Base-by-base conservation (phyloP, 2,888 invertebrate genomes). In the Physocephala rufipes region DNA sequence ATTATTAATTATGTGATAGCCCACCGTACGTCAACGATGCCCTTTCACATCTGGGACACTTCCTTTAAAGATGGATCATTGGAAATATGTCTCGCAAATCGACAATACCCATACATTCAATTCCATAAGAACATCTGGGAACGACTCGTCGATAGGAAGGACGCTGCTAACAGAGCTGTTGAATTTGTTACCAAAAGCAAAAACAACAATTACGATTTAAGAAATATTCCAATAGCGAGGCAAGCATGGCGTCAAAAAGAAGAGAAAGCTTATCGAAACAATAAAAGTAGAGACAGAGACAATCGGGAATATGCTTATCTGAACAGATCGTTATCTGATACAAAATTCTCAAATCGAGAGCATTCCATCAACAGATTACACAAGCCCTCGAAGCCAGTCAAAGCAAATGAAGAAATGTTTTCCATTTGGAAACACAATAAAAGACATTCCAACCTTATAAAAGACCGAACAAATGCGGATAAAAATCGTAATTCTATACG, bases 21-120 rank as follows among this genome's bases (percentile, higher is more conserved):
- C n/a, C 19, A 19, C 2, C 7, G 21, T 9, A 13, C 63, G 15
- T 19, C 62, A 15, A 24, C 45, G 47, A 26, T 7, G 16, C 47
- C 63, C 3, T 63, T 63, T 63, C 63, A 63, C 36, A 63, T 63
- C 13, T 63, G 63, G 63, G 63, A 63, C 24, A 47, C 63, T 1
- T 63, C 63, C 1, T 63, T 63, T n/a, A 63, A 63, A 15, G 26
- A 63, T 26, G 63, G 63, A 16, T 47, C 21, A 9, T 47, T 63
- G 4, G 47, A 63, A 24, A 63, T 63, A 47, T 24, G 26, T 15
- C 63, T 47, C 7, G 63, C 63, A 19, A 55, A 55, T 16, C 3
- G 26, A 26, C 24, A 47, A n/a, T 16, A 63, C 2, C 36, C 61
- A 7, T 26, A 43, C 15, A 1, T 15, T 9, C 24, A 63, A 15